These are phyloP conservation scores for Caenorhabditis angaria DNA, from an alignment of 2,888 invertebrate species.

Conservation along the genomic window DNA sequence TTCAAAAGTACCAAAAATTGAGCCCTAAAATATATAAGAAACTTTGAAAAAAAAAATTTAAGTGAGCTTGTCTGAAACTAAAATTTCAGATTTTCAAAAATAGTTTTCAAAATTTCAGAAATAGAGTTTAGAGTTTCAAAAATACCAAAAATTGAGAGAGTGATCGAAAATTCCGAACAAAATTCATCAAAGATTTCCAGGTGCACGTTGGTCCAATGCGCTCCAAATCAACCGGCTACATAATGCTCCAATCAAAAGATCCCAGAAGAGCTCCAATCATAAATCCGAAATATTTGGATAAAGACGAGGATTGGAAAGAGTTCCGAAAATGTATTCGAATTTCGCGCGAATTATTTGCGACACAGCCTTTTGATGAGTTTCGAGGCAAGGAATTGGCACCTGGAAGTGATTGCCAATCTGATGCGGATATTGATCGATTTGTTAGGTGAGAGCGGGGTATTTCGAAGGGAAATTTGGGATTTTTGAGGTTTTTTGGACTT, in stretches of 20 bases:
- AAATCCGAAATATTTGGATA: constrained; percentile 87
- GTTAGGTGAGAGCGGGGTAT: constrained; percentile 42
- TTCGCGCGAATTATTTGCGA: constrained; percentile 66
- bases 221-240: constrained; percentile 85
- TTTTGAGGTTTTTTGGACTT: too few relatives aligned
- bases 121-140: too few relatives aligned
- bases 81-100: too few relatives aligned
- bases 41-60: too few relatives aligned
- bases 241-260: constrained; percentile 82
- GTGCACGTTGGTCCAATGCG: constrained; percentile 78
- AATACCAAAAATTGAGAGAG: too few relatives aligned
- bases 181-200: constrained; percentile 51
- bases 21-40: too few relatives aligned
- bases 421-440: constrained; percentile 71
- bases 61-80: too few relatives aligned
- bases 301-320: constrained; percentile 66
- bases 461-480: too few relatives aligned
- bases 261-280: constrained; percentile 84
- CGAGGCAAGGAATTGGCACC: constrained; percentile 71
- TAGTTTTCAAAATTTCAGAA: too few relatives aligned
- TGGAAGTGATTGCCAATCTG: constrained; percentile 66
- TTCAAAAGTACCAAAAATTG: too few relatives aligned
- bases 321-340: constrained; percentile 62
- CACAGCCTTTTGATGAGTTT: constrained; percentile 68
- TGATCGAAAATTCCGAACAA: too few relatives aligned